Evolutionary conservation across 2,113 vertebrate genomes (phyloP).

Genomic region (Ailurus styani): DNA sequence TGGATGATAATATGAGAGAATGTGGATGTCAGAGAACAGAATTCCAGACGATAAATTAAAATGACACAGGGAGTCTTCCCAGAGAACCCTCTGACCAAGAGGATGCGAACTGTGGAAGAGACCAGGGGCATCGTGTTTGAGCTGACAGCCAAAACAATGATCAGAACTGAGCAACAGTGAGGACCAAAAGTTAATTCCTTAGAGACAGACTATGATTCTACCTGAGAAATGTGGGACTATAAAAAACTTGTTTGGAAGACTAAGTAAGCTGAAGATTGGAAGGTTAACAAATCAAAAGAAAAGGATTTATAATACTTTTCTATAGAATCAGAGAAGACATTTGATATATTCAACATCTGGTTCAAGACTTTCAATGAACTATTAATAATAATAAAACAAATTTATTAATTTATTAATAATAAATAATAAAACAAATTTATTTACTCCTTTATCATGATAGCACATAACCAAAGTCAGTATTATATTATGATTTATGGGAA

Average conservation of each 20-base stretch:
- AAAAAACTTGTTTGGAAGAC: constrained; percentile 2
- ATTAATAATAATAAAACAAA: no score
- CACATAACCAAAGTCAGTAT: background rate
- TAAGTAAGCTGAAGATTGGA: background rate
- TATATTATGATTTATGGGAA: background rate
- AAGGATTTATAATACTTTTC: background rate
- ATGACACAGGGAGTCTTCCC: background rate
- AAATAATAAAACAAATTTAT: no score
- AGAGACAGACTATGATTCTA: background rate
- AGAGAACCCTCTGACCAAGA: background rate
- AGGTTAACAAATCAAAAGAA: constrained; percentile 5
- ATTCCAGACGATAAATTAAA: background rate
- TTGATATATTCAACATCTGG: background rate
- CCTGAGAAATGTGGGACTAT: background rate
- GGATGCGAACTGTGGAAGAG: background rate
- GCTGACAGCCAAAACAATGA: background rate
- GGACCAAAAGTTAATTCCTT: background rate
- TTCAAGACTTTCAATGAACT: background rate
- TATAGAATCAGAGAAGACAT: background rate
- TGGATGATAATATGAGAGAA: background rate
- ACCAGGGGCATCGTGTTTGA: background rate
- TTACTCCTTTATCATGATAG: background rate
- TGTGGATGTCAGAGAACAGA: background rate
- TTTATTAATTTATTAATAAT: no score
- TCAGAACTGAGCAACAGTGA: background rate